Percentiles rank a stretch among this genome's conserved stretches.
Evolutionary conservation across 2,888 invertebrate species (phyloP).

Genomic region (Cheiracanthium punctorium): DNA sequence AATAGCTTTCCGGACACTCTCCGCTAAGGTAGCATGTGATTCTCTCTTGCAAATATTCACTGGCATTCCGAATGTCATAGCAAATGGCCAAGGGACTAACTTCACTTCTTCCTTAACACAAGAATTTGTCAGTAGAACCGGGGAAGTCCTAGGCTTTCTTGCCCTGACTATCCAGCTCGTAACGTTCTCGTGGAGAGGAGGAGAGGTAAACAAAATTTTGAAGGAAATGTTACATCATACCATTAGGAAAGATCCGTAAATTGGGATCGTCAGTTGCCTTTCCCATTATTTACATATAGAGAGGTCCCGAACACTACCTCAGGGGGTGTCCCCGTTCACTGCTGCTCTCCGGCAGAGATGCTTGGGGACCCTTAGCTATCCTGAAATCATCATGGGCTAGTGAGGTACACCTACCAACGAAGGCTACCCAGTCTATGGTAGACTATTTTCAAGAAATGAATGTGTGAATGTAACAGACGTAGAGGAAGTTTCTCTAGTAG

Average conservation of each 20-base stretch:
- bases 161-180: background rate
- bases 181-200: background rate
- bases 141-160: background rate
- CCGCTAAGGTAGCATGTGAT: background rate
- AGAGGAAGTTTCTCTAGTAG: background rate
- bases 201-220: background rate
- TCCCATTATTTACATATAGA: background rate
- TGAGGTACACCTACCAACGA: too few species aligned
- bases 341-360: background rate
- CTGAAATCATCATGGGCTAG: too few species aligned
- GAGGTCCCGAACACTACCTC: background rate
- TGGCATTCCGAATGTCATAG: background rate
- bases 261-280: background rate
- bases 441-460: conserved; percentile 1
- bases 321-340: background rate
- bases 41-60: background rate
- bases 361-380: background rate
- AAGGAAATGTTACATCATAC: background rate
- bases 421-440: too few species aligned
- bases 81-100: background rate
- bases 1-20: background rate
- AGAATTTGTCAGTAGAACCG: background rate
- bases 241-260: background rate
- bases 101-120: background rate
- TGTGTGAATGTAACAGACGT: background rate